Conservation (phyloP, 1,140 invertebrate species). For the Drosophila tristis region DNA sequence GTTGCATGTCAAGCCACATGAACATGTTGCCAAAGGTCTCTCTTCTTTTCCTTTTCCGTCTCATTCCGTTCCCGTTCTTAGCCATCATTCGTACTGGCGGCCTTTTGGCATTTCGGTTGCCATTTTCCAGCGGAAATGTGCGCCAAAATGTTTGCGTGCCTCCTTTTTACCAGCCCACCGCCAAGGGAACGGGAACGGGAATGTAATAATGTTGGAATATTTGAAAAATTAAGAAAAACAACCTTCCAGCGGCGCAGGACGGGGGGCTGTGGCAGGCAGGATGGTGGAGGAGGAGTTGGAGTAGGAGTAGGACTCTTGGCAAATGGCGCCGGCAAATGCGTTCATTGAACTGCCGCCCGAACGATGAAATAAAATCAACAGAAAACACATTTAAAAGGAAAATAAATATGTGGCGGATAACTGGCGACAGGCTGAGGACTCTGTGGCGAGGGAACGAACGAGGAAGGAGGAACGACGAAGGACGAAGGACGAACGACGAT, state of each 20-base stretch:
- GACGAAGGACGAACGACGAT: slow-evolving; percentile 27
- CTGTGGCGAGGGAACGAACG: neutral
- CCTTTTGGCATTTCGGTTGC: slow-evolving; percentile 72
- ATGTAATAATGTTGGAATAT: slow-evolving; percentile 67
- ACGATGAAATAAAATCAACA: slow-evolving; percentile 75
- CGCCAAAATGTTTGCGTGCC: slow-evolving; percentile 78
- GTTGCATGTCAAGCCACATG: slow-evolving; percentile 72
- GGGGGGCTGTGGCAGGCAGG: neutral
- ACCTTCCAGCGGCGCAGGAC: slow-evolving; percentile 12
- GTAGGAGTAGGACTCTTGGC: slow-evolving; percentile 18
- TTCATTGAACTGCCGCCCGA: slow-evolving; percentile 73
- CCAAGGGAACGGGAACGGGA: slow-evolving; percentile 26
- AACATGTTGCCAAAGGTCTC: slow-evolving; percentile 45
- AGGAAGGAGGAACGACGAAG: no score
- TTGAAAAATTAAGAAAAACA: slow-evolving; percentile 71
- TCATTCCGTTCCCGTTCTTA: neutral
- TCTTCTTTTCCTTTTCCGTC: neutral
- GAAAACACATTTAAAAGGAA: slow-evolving; percentile 51
- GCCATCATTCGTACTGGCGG: slow-evolving; percentile 24
- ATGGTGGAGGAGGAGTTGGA: no score
- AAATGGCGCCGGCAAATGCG: slow-evolving; percentile 79
- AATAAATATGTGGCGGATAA: slow-evolving; percentile 65
- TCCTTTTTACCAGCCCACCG: neutral
- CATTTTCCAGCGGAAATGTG: slow-evolving; percentile 76
- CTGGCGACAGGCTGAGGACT: slow-evolving; percentile 32